These are phyloP conservation scores for Palythoa grandiflora DNA, from an alignment of 92 coral and sea anemone species.

Conservation along the genomic window DNA sequence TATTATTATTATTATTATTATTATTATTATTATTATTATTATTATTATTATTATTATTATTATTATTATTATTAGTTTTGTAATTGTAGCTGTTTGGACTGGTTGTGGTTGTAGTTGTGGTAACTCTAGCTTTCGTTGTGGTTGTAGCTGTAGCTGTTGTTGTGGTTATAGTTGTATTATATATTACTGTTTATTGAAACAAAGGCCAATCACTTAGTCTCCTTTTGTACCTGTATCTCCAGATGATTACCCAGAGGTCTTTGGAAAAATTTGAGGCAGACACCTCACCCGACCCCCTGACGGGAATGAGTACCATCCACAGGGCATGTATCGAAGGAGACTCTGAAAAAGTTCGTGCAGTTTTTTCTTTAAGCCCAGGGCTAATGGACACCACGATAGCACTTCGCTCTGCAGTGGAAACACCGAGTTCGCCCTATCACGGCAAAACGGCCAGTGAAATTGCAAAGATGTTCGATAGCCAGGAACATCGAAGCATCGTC, in stretches of 20 bases:
- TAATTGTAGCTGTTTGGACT: no score
- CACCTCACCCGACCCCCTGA: constrained; percentile 19
- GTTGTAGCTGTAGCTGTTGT: no score
- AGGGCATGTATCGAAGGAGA: constrained; percentile 16
- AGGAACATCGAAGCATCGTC: neutral
- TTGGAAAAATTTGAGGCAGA: neutral
- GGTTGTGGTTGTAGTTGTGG: no score
- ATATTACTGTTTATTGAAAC: no score
- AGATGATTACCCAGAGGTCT: constrained; percentile 23
- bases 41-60: no score
- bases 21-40: no score
- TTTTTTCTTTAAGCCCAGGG: constrained; percentile 15
- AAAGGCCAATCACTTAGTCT: no score
- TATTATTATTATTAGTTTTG: no score
- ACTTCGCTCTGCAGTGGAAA: constrained; percentile 16
- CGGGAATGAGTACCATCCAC: constrained; percentile 15
- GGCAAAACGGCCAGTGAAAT: constrained; percentile 18
- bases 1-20: no score
- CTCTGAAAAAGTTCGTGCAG: constrained; percentile 4
- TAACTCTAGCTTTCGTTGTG: no score
- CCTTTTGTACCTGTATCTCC: neutral
- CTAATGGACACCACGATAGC: constrained; percentile 16
- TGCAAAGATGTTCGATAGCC: constrained; percentile 5
- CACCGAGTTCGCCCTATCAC: constrained; percentile 3
- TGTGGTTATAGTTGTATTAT: no score